Conservation (phyloP, 2,888 invertebrate genomes). For the Agrochola litura region DNA sequence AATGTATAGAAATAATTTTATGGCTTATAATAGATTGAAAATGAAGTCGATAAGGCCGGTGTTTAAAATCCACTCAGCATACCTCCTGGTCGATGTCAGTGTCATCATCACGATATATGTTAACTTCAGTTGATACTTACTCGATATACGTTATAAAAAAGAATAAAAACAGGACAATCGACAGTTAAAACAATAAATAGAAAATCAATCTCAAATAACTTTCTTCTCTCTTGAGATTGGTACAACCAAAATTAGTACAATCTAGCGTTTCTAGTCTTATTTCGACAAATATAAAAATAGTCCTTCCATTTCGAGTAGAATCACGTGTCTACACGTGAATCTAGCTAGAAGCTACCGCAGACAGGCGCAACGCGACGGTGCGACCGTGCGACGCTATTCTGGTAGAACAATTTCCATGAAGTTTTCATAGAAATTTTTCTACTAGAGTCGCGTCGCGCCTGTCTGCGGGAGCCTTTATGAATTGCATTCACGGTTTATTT, state of each 20-base stretch:
- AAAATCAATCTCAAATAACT: not conserved
- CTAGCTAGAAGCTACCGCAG: not conserved
- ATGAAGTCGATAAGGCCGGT: not conserved
- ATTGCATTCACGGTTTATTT: not conserved
- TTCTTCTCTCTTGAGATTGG: not conserved
- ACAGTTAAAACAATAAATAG: not conserved
- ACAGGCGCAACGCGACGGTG: not conserved
- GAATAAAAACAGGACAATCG: not conserved
- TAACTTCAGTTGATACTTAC: not conserved
- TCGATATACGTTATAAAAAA: not conserved
- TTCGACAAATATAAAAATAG: not conserved
- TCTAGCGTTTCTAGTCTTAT: not conserved
- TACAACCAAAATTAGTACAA: not conserved
- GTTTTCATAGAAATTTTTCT: not conserved
- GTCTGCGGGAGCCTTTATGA: not conserved
- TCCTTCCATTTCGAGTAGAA: not conserved
- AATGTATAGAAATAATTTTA: not conserved
- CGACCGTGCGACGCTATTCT: not conserved
- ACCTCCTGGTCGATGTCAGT: not conserved
- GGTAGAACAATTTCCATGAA: not conserved
- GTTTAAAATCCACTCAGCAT: not conserved
- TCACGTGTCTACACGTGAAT: no score
- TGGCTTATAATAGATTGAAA: not conserved
- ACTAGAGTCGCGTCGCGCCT: not conserved
- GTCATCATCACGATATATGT: no score